Evolutionary conservation across 2,113 vertebrate genomes (phyloP).

Genomic region (Dolichotis patagonum): DNA sequence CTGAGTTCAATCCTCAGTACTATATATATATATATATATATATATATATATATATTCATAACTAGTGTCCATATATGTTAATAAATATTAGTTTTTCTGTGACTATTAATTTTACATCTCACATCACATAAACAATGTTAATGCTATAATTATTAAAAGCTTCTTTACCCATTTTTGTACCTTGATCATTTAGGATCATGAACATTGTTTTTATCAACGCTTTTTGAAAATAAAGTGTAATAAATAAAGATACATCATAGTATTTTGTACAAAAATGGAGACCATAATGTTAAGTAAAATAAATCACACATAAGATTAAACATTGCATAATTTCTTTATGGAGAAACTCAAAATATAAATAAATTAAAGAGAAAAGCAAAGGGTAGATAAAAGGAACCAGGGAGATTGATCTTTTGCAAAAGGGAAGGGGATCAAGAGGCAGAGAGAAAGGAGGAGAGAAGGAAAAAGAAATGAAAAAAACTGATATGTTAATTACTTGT

Average conservation of each 20-base stretch:
- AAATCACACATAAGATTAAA: not conserved
- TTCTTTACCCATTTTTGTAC: not conserved
- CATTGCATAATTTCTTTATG: not conserved
- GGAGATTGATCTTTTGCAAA: not conserved
- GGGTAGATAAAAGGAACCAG: not conserved
- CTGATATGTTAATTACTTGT: not conserved
- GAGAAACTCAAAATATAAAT: not conserved
- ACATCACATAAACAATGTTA: not conserved
- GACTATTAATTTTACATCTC: not conserved
- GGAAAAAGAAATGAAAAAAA: not conserved
- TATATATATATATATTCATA: not conserved
- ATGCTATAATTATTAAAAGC: not conserved
- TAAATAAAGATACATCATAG: not conserved
- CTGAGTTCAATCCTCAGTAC: not conserved
- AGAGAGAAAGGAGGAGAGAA: not conserved
- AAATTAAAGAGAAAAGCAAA: not conserved
- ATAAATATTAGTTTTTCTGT: conserved; percentile 37
- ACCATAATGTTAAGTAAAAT: not conserved
- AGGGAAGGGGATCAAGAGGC: not conserved
- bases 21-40: too few relatives aligned
- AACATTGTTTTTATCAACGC: not conserved
- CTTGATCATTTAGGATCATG: not conserved
- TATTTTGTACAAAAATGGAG: not conserved
- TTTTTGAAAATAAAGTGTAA: not conserved
- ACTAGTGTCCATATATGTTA: not conserved